Base-by-base conservation (phyloP, 2,797 vertebrate genomes). In the Schizopygopsis malacanthus region DNA sequence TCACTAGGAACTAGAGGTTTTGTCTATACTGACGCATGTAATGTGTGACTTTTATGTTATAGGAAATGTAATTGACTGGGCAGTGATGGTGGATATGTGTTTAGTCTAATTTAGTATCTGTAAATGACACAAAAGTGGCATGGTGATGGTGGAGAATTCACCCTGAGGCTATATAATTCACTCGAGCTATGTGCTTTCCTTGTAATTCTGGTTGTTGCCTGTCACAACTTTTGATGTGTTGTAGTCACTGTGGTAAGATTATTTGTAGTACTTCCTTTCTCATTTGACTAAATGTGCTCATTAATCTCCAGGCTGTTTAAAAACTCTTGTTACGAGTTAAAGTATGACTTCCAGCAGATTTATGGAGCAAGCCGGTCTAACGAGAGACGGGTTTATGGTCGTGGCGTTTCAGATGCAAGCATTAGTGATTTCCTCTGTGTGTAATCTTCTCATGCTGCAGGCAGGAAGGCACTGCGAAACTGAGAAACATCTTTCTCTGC, bases 391-490 rank as follows among this genome's bases (percentile, higher is more conserved):
- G 67, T 84, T 69, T 28, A 43, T 33, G 16, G 72, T 78, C 20
- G 16, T 16, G 67, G 67, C 3, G n/a, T 70, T 54, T 70, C 50
- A 84, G 63, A 61, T 72, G 54, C 67, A 76, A 76, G 59, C 43
- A 4, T 65, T 84, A 59, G 77, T 83, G 67, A 86, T 87, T 91
- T 90, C 87, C 87, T 88, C 85, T 87, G 73, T 75, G 67, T 45
- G 41, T 72, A 75, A 54, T 72, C 76, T 43, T 72, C 13, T 12
- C 67, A 73, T 82, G 84, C 86, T 6, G 33, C 75, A 86, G 83
- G 72, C 91, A 93, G 94, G 93, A 94, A 94, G 92, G 85, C 92
- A 92, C 91, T 87, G 90, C 22, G 0, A 56, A n/a, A 25, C 45
- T 54, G 12, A 54, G 33, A 81, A 70, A 52, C 33, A 15, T 65